Conservation (phyloP, 2,113 vertebrate genomes). For the Thalassarche chlororhynchos region DNA sequence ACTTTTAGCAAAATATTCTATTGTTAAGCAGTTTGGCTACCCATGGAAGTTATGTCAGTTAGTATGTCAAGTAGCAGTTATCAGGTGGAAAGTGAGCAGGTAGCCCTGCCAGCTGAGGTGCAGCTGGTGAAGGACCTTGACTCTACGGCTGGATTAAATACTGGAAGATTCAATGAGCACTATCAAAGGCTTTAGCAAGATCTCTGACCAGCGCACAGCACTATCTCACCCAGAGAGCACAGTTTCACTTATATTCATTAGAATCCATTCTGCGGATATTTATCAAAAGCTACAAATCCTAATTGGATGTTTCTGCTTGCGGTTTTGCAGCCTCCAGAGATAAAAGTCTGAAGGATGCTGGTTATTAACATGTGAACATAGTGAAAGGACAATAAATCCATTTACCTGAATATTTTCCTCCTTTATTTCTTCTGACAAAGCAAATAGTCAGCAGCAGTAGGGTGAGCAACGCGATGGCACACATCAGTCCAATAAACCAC, state of each 20-base stretch:
- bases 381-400: background rate
- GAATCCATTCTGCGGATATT: background rate
- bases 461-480: constrained; percentile 91
- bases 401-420: constrained; percentile 97
- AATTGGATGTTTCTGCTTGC: background rate
- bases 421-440: constrained; percentile 96
- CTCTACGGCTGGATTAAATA: background rate
- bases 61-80: background rate
- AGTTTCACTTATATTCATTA: background rate
- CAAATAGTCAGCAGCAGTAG: constrained; percentile 89
- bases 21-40: background rate
- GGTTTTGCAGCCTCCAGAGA: background rate
- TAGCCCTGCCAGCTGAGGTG: background rate
- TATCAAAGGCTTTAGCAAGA: background rate
- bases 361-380: background rate
- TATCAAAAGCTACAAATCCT: constrained; percentile 29
- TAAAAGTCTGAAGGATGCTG: constrained; percentile 10
- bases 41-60: background rate
- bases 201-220: background rate
- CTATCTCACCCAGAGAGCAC: background rate
- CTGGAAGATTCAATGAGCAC: background rate
- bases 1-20: background rate
- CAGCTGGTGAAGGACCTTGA: background rate
- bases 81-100: background rate
- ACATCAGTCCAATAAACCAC: constrained; percentile 98